Evolutionary conservation across 2,797 vertebrate genomes (phyloP), one percentile per base, ranked within the genome.

Genomic region (Pseudocheirus occidentalis): DNA sequence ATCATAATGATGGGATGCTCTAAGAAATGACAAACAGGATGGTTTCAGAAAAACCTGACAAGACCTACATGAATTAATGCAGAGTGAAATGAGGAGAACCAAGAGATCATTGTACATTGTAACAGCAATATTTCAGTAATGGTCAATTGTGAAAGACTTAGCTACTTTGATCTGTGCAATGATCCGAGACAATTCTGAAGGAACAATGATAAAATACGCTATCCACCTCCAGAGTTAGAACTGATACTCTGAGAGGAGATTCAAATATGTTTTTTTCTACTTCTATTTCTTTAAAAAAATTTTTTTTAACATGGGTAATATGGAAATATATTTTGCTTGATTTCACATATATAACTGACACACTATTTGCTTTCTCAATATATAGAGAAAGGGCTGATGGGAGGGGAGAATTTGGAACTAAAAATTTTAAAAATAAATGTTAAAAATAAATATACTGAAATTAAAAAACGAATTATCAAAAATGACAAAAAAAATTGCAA

Each of bases 181-280:
- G 14, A n/a, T 66, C 13, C 62, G n/a, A 66, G 62, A 16, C 4
- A 31, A n/a, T 66, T n/a, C 62, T 14, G n/a, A 62, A 34, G 14
- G 12, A 16, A 13, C 24, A 5, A 14, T 29, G 34, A n/a, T n/a
- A 16, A n/a, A 66, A 66, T 16, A 66, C n/a, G 34, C 13, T n/a
- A 66, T 66, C 62, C 34, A 66, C 14, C 4, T n/a, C 34, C 34
- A 66, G 62, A 66, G 34, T 16, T 12, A 18, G 3, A 62, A n/a
- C 34, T n/a, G 29, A 34, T 66, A 66, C 31, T n/a, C 14, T 66
- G 62, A 66, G 34, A 16, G 62, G 14, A 66, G 34, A 66, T 66
- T 5, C 3, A n/a, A n/a, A 4, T 12, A n/a, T 66, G 1, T n/a
- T n/a, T n/a, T n/a, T n/a, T n/a, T 18, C 11, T 5, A 34, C 31